Evolutionary conservation across 1,140 invertebrate genomes (phyloP).

Genomic region (Trialeurodes vaporariorum): DNA sequence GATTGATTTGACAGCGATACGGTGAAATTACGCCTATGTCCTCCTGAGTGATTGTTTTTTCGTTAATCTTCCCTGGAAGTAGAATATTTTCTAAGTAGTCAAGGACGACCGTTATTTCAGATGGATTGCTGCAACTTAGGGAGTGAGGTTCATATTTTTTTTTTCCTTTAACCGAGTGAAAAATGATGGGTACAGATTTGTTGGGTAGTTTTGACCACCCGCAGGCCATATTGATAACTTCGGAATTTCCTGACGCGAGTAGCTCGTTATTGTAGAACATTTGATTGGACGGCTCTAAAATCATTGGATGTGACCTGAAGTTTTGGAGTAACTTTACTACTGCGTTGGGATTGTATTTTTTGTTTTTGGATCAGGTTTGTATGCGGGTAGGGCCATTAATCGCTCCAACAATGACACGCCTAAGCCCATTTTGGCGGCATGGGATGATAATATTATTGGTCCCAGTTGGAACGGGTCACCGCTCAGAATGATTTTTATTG

Average conservation of each 20-base stretch:
- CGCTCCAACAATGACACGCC: constrained; percentile 29
- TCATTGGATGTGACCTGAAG: constrained; percentile 64
- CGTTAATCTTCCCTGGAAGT: not conserved
- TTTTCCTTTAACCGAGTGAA: not conserved
- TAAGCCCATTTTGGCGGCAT: constrained; percentile 50
- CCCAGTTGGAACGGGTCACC: constrained; percentile 87
- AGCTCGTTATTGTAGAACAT: constrained; percentile 72
- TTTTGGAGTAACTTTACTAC: constrained; percentile 60
- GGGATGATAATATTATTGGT: constrained; percentile 57
- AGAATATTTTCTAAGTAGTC: not conserved
- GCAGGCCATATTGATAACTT: not conserved
- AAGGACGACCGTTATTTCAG: not conserved
- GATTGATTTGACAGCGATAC: not conserved
- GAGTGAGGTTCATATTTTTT: not conserved
- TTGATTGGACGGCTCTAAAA: constrained; percentile 58
- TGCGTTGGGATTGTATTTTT: constrained; percentile 50
- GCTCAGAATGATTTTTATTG: constrained; percentile 61
- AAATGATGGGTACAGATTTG: not conserved
- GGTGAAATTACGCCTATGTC: not conserved
- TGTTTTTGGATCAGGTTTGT: constrained; percentile 27
- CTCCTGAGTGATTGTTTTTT: not conserved
- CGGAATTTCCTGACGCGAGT: constrained; percentile 15
- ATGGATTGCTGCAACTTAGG: not conserved
- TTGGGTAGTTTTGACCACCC: not conserved
- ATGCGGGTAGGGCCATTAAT: constrained; percentile 25